Base-by-base conservation (phyloP, 2,797 vertebrate genomes). In the Vespertilio murinus region DNA sequence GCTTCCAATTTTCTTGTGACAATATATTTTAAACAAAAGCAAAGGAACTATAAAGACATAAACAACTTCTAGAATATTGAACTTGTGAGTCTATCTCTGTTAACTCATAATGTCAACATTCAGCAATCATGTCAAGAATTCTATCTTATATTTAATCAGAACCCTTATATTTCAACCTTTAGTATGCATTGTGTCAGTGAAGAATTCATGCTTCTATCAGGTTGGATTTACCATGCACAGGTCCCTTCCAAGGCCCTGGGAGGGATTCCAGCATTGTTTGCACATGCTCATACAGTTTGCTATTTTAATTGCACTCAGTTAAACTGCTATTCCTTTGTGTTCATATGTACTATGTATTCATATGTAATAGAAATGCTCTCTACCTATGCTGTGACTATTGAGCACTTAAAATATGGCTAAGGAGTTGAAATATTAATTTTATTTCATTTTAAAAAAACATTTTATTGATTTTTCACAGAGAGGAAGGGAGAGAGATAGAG, bases 1-100 rank as follows among this genome's bases (percentile, higher is more conserved):
- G 59, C 54, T 49, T 69, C 28, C 14, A 42, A 28, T 93, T 88
- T 71, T 42, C 52, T 79, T 84, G 4, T 64, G 20, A 54, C 38
- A 67, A n/a, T 85, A 56, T 86, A 75, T 95, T 74, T 89, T 87
- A 83, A 83, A 79, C 80, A 91, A 86, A 91, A 45, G 8, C 49
- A 90, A 95, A 91, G 30, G 12, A 91, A 90, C 18, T 84, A 38
- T 86, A 70, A 84, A 42, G 56, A 86, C 59, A 45, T 56, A 87
- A 86, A 65, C 2, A 79, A 4, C n/a, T 92, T 91, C 17, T 52
- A 87, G 42, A 91, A 88, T 93, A 70, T 8, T 91, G 70, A 86
- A 86, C 64, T 86, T 70, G 30, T 38, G 38, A 70, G 7, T 91
- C 49, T 49, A 7, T 42, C 61, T 79, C n/a, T 93, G 23, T 79